phyloP scores from a whole-genome alignment of 2,797 vertebrate genomes.

The Rhyacichthys aspro region DNA sequence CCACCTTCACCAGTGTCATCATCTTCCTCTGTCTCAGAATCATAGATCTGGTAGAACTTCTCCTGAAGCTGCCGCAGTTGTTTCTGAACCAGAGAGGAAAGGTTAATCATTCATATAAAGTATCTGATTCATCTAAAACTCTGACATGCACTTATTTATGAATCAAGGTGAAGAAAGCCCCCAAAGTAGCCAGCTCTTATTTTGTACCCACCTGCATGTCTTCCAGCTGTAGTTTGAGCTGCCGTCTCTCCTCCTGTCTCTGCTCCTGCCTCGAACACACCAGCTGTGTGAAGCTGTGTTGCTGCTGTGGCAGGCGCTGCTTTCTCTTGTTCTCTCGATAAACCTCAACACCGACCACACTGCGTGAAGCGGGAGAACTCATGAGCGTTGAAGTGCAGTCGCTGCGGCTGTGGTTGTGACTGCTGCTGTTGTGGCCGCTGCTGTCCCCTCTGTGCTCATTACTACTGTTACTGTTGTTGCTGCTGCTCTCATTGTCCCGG shows the following conservation, averaged over 20 bases:
- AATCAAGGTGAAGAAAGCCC: no score
- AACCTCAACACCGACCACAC: conserved; percentile 83
- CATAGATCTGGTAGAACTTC: conserved; percentile 99
- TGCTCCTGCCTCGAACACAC: conserved; percentile 95
- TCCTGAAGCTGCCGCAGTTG: conserved; percentile 99
- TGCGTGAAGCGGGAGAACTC: conserved; percentile 68
- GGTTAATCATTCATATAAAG: not conserved
- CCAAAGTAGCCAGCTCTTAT: not conserved
- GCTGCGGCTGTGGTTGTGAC: conserved; percentile 42
- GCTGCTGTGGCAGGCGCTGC: conserved; percentile 97
- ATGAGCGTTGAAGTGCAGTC: conserved; percentile 62
- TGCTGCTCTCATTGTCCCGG: conserved; percentile 43
- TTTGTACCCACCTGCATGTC: conserved; percentile 91
- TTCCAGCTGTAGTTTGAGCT: conserved; percentile 98
- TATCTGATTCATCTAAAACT: no score
- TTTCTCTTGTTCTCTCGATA: conserved; percentile 98
- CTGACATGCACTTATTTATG: no score
- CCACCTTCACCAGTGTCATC: conserved; percentile 62
- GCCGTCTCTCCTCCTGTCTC: conserved; percentile 94
- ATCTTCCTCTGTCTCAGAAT: conserved; percentile 86
- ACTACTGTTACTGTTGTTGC: conserved; percentile 35
- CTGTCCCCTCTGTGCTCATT: conserved; percentile 51
- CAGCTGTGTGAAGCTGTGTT: conserved; percentile 97
- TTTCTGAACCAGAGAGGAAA: conserved; percentile 73
- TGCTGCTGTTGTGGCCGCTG: not conserved